Conservation (phyloP, 2,797 vertebrate species). For the Vipera latastei region DNA sequence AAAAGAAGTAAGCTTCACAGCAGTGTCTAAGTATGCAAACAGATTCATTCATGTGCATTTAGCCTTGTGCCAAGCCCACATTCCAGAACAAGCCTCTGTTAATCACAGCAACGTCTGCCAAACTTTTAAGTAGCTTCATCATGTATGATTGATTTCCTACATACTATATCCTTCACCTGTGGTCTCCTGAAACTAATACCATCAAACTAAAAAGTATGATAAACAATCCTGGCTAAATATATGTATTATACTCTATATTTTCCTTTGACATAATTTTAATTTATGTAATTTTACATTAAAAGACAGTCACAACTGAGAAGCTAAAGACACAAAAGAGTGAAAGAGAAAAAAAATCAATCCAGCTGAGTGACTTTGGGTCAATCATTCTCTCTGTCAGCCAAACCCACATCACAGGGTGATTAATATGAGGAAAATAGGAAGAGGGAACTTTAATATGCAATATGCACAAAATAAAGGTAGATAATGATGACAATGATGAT, state of each 20-base stretch:
- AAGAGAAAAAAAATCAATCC: not conserved
- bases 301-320: not conserved
- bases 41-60: slow-evolving; percentile 65
- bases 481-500: not conserved
- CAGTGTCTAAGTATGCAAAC: slow-evolving; percentile 62
- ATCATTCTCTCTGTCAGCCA: not conserved
- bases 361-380: not conserved
- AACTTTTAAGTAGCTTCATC: slow-evolving; percentile 67
- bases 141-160: slow-evolving; percentile 63
- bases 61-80: slow-evolving; percentile 78
- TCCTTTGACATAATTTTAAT: slow-evolving; percentile 20
- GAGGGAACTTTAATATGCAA: not conserved
- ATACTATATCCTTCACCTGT: slow-evolving; percentile 56
- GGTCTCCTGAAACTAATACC: slow-evolving; percentile 50
- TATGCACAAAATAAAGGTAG: not conserved
- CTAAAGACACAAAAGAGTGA: not conserved
- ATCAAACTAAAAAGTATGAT: slow-evolving; percentile 46
- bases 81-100: slow-evolving; percentile 80
- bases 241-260: slow-evolving; percentile 16
- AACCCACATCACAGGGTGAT: not conserved
- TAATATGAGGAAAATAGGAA: not conserved
- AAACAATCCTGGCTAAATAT: slow-evolving; percentile 32
- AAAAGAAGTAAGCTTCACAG: slow-evolving; percentile 55
- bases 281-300: slow-evolving; percentile 4
- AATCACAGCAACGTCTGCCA: slow-evolving; percentile 75